Evolutionary conservation across 2,888 invertebrate species (phyloP).

Genomic region (Zootermopsis nevadensis): DNA sequence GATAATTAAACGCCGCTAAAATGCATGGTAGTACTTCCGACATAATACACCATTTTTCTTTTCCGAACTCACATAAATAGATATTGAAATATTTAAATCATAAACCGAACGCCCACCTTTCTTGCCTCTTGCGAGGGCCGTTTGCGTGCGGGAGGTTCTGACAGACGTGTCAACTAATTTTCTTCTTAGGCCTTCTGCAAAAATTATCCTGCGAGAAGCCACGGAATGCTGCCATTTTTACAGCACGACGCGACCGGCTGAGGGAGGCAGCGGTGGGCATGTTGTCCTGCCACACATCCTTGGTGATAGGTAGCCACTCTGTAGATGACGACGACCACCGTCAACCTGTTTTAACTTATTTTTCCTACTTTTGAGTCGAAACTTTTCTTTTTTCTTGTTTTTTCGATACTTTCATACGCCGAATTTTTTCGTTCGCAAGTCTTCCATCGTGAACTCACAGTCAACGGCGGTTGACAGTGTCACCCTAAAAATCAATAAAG

Average conservation of each 20-base stretch:
- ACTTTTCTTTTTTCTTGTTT: constrained; percentile 43
- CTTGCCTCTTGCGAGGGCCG: constrained; percentile 55
- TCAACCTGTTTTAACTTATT: constrained; percentile 41
- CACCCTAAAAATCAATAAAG: constrained; percentile 76
- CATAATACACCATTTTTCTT: constrained; percentile 53
- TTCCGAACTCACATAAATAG: constrained; percentile 54
- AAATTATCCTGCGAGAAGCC: constrained; percentile 65
- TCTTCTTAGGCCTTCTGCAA: constrained; percentile 67
- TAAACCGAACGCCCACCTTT: constrained; percentile 56
- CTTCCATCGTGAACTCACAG: constrained; percentile 66
- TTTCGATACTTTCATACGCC: constrained; percentile 50
- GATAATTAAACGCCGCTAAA: constrained; percentile 54
- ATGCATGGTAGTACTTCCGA: constrained; percentile 53
- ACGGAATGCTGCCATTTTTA: constrained; percentile 68
- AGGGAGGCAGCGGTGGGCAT: constrained; percentile 57
- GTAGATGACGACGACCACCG: constrained; percentile 60
- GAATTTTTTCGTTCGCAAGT: constrained; percentile 64
- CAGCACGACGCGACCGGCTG: constrained; percentile 55
- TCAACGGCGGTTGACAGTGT: constrained; percentile 72
- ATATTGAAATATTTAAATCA: constrained; percentile 52
- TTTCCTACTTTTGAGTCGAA: constrained; percentile 35
- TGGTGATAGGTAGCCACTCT: constrained; percentile 49
- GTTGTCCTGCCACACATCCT: constrained; percentile 61
- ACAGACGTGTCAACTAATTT: constrained; percentile 66
- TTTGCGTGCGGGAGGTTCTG: constrained; percentile 52